Conservation (phyloP, 2,113 vertebrate genomes). For the Phaethon lepturus region DNA sequence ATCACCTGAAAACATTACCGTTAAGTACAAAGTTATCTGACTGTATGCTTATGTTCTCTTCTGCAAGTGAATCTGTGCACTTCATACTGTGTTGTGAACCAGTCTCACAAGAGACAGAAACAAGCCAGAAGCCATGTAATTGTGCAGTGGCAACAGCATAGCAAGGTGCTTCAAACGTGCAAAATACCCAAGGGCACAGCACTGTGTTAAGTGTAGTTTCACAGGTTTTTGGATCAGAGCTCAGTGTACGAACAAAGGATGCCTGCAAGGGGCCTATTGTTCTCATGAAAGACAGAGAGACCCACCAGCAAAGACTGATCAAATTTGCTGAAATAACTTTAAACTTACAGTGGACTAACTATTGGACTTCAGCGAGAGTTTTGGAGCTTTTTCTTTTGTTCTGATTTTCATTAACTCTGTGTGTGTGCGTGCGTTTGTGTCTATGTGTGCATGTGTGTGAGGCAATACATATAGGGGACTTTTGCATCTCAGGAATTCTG, state of each 20-base stretch:
- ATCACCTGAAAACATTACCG: neutral
- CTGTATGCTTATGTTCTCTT: neutral
- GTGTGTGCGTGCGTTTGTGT: too few species aligned
- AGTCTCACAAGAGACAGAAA: neutral
- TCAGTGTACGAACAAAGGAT: neutral
- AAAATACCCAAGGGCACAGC: neutral
- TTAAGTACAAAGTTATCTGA: neutral
- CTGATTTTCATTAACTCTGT: neutral
- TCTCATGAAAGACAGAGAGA: neutral
- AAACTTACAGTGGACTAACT: neutral
- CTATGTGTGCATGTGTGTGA: neutral
- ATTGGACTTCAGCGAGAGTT: neutral
- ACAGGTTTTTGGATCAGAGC: neutral
- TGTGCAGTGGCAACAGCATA: neutral
- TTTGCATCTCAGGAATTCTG: neutral
- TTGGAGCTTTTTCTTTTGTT: neutral
- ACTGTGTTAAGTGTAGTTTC: neutral
- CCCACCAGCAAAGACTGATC: neutral
- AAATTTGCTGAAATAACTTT: neutral
- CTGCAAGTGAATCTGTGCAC: neutral
- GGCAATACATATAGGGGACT: too few species aligned
- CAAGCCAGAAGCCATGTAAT: neutral
- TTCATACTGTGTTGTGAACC: neutral
- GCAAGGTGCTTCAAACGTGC: neutral
- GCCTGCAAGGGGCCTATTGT: neutral